Evolutionary conservation across 2,797 vertebrate species (phyloP).

Genomic region (Champsocephalus esox): DNA sequence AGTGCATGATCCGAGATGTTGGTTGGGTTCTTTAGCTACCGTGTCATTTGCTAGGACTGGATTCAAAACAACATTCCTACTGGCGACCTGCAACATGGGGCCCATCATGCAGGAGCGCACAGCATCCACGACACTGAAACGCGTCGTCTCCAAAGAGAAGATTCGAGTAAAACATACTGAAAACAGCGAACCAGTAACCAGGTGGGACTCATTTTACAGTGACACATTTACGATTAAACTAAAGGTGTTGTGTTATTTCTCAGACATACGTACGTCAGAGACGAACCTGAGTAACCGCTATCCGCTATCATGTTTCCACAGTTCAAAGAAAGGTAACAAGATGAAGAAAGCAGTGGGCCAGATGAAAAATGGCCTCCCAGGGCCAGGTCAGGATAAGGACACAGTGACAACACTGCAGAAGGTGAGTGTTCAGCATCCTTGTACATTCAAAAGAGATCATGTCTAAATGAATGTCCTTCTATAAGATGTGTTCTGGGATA

Average conservation of each 20-base stretch:
- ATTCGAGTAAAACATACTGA: constrained; percentile 82
- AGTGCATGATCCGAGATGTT: constrained; percentile 70
- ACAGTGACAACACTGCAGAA: constrained; percentile 65
- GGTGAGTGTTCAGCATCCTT: constrained; percentile 52
- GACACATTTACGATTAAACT: fast-evolving
- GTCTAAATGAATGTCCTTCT: neutral
- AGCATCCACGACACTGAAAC: constrained; percentile 81
- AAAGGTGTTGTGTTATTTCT: neutral
- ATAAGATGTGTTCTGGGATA: neutral
- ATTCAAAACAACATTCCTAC: constrained; percentile 50
- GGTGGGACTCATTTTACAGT: constrained; percentile 62
- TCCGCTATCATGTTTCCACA: constrained; percentile 66
- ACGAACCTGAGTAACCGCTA: constrained; percentile 1
- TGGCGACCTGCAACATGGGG: constrained; percentile 81
- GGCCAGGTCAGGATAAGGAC: constrained; percentile 80
- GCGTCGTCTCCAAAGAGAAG: constrained; percentile 84
- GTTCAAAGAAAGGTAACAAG: constrained; percentile 83
- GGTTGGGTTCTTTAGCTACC: constrained; percentile 74
- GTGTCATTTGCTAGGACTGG: constrained; percentile 49
- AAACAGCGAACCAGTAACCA: constrained; percentile 76
- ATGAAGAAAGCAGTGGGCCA: constrained; percentile 80
- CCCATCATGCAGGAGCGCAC: constrained; percentile 87
- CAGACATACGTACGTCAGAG: neutral
- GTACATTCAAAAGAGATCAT: neutral
- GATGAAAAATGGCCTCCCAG: constrained; percentile 74